These are phyloP conservation scores for Spilosoma lubricipeda DNA, from an alignment of 2,888 invertebrate species.

Conservation along the genomic window DNA sequence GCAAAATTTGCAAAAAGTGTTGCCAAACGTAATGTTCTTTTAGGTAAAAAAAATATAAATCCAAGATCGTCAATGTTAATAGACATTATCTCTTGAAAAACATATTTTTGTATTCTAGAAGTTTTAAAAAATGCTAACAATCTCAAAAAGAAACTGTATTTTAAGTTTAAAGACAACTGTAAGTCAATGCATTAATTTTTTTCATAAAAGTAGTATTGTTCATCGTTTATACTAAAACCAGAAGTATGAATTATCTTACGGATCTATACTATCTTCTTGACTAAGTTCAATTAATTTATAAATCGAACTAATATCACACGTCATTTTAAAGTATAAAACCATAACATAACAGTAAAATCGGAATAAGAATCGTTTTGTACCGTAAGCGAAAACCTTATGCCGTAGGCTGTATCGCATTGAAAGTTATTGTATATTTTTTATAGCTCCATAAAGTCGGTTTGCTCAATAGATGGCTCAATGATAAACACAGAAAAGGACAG, in stretches of 20 bases:
- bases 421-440: slow-evolving; percentile 57
- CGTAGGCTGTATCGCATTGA: slow-evolving; percentile 32
- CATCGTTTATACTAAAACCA: neutral
- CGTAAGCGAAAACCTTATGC: slow-evolving; percentile 33
- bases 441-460: slow-evolving; percentile 52
- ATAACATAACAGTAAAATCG: slow-evolving; percentile 28
- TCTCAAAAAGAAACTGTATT: no score
- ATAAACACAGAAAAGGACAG: slow-evolving; percentile 54
- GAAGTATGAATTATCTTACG: neutral
- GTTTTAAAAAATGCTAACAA: no score
- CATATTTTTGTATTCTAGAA: no score
- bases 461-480: slow-evolving; percentile 52
- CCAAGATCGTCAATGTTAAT: neutral
- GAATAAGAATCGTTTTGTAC: slow-evolving; percentile 33
- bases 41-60: neutral
- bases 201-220: neutral
- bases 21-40: neutral
- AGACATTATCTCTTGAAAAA: no score
- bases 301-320: neutral
- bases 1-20: neutral
- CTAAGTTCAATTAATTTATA: neutral
- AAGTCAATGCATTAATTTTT: neutral
- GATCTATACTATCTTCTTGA: neutral
- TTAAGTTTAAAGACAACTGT: neutral
- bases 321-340: neutral